Base-by-base conservation (phyloP, 2,113 vertebrate species). In the Damaliscus lunatus region DNA sequence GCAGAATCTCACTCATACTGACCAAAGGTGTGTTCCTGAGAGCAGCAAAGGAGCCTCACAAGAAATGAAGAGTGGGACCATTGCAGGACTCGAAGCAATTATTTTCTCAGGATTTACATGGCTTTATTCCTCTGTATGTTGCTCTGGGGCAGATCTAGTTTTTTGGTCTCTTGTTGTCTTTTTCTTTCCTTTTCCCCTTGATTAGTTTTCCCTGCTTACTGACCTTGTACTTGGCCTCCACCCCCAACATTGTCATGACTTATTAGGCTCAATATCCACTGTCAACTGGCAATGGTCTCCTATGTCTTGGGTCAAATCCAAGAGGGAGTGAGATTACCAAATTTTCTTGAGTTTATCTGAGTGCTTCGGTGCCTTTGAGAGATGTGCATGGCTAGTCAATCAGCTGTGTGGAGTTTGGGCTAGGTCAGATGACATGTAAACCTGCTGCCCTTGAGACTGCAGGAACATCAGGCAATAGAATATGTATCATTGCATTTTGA, bases 161-260 rank as follows among this genome's bases (percentile, higher is more conserved):
- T 33, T 21, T 93, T 13, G 40, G 13, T 52, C 3, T 88, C 60
- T 83, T 33, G 8, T 25, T 95, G 74, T 80, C 19, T 74, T n/a
- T 92, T 59, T 59, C 12, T 52, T 55, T 74, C 29, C 9, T 85
- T 48, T 23, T 62, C 46, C 36, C 52, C 25, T 52, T 92, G 94
- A 31, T 91, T 87, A n/a, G 55, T 94, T 96, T 97, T 85, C 23
- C 23, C 15, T 97, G 77, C 59, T 84, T 91, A 53, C 40, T 96
- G 84, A 96, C 53, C 40, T 97, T 86, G 31, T 36, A n/a, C 7
- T 6, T 92, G 86, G 23, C 80, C 43, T 96, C 36, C 14, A 14
- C 81, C 50, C 31, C 55, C 43, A 86, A 40, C 12, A 29, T 11
- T 97, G 82, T 85, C 53, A 85, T 77, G 80, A 85, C n/a, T 82